Conservation (phyloP, 2,797 vertebrate genomes). For the Crypturellus tataupa region DNA sequence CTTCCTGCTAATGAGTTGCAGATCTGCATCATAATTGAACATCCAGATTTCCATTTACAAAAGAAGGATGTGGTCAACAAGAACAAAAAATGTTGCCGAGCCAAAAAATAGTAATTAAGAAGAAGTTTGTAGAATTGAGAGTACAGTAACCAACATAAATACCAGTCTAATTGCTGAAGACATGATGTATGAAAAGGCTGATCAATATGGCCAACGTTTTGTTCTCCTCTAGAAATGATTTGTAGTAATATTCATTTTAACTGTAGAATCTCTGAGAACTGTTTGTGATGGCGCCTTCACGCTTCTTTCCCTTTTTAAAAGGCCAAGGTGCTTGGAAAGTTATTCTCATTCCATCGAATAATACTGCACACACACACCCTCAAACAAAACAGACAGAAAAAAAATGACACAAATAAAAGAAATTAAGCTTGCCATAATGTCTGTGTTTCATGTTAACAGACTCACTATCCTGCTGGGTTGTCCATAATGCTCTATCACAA, state of each 20-base stretch:
- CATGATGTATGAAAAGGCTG: background rate
- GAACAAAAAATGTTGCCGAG: conserved; percentile 41
- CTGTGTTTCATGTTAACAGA: conserved; percentile 71
- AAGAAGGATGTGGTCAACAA: conserved; percentile 69
- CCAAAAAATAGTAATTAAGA: background rate
- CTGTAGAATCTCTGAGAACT: background rate
- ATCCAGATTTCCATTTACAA: conserved; percentile 70
- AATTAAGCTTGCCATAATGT: conserved; percentile 51
- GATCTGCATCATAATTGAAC: conserved; percentile 77
- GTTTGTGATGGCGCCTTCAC: background rate
- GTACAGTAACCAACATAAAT: background rate
- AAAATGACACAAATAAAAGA: conserved; percentile 63
- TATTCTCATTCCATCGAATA: background rate
- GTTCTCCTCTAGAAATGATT: background rate
- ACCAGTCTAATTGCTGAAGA: conserved; percentile 5
- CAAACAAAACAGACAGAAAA: background rate
- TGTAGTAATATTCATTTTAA: background rate
- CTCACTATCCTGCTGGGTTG: conserved; percentile 71
- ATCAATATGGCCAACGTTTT: background rate
- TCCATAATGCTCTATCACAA: conserved; percentile 63
- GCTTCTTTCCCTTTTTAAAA: background rate
- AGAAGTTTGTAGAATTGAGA: background rate
- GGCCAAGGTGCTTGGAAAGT: background rate
- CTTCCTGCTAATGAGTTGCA: conserved; percentile 65
- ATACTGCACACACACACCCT: background rate